Evolutionary conservation across 2,113 vertebrate genomes (phyloP).

Genomic region (Alces alces): DNA sequence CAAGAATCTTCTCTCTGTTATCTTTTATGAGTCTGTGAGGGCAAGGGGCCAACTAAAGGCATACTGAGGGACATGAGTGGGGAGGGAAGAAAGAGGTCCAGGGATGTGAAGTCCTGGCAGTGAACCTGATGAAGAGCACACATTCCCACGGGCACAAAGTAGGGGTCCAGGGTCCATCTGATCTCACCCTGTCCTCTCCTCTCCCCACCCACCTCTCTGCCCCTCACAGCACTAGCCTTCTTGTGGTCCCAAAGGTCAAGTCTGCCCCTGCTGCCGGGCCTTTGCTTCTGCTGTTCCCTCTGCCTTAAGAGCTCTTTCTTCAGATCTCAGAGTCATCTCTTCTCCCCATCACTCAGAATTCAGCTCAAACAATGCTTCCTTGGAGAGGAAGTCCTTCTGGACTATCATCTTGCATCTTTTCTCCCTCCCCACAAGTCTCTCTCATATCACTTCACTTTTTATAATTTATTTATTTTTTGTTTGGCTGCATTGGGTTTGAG

Average conservation of each 20-base stretch:
- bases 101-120: background rate
- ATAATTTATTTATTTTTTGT: background rate
- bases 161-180: background rate
- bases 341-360: background rate
- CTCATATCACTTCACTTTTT: background rate
- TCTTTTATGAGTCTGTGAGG: background rate
- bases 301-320: background rate
- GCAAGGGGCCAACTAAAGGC: background rate
- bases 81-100: background rate
- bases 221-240: background rate
- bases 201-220: background rate
- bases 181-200: background rate
- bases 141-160: background rate
- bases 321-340: background rate
- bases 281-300: background rate
- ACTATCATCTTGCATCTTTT: background rate
- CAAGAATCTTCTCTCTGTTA: background rate
- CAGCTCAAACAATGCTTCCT: background rate
- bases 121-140: background rate
- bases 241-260: background rate
- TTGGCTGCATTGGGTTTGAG: background rate
- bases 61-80: fast-evolving
- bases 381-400: background rate
- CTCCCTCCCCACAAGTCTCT: background rate
- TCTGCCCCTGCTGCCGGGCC: background rate